phyloP scores from a whole-genome alignment of 2,113 vertebrate species.

The Passer montanus region DNA sequence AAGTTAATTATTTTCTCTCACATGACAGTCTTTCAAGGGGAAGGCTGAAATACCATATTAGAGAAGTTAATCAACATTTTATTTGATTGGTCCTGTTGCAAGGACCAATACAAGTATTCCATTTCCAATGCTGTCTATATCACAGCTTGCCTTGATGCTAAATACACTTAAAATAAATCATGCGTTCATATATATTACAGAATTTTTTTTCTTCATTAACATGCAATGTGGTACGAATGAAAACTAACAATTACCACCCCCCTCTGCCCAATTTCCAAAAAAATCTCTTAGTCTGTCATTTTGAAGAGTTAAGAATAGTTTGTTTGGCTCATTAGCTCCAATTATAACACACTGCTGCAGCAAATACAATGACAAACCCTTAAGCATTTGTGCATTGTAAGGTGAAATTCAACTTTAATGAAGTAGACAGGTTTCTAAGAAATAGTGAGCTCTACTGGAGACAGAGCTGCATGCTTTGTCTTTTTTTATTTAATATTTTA shows the following conservation, averaged over 20 bases:
- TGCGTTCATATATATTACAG: not conserved
- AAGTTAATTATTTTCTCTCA: not conserved
- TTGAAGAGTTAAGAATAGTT: not conserved
- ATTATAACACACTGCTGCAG: not conserved
- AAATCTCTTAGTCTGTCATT: not conserved
- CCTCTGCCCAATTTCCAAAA: not conserved
- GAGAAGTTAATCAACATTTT: not conserved
- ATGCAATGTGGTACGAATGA: not conserved
- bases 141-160: not conserved
- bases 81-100: not conserved
- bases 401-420: not conserved
- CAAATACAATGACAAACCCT: not conserved
- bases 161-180: not conserved
- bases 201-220: not conserved
- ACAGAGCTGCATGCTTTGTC: not conserved
- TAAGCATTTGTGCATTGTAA: not conserved
- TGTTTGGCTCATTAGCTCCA: not conserved
- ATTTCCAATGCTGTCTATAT: not conserved
- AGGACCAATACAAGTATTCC: not conserved
- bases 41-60: not conserved
- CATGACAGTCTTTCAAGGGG: not conserved
- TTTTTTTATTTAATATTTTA: not conserved
- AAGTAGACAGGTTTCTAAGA: not conserved
- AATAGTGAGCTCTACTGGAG: not conserved
- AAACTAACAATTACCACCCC: not conserved